Conservation (phyloP, 2,797 vertebrate genomes). For the Melanotaenia maccullochi region DNA sequence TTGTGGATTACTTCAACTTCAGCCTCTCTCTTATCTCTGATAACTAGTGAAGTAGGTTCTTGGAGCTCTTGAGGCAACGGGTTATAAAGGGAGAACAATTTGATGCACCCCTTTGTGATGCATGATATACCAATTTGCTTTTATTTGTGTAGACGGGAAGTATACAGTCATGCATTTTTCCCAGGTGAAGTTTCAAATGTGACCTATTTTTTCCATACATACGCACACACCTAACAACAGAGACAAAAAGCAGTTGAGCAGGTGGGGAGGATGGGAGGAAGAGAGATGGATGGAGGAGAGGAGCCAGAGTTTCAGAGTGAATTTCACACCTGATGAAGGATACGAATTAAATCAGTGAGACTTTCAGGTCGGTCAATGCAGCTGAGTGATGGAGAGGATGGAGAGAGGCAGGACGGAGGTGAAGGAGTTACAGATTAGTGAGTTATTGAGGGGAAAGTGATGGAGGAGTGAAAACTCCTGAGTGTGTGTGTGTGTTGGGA, state of each 20-base stretch:
- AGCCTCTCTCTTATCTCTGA: too few relatives aligned
- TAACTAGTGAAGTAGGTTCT: too few relatives aligned
- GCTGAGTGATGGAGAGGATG: slow-evolving; percentile 39
- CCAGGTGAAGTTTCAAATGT: too few relatives aligned
- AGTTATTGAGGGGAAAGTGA: slow-evolving; percentile 40
- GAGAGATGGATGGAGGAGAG: neutral
- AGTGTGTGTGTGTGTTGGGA: slow-evolving; percentile 17
- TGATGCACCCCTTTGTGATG: too few relatives aligned
- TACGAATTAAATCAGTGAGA: slow-evolving; percentile 57
- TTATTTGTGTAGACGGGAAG: too few relatives aligned
- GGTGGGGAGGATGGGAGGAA: neutral
- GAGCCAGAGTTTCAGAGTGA: slow-evolving; percentile 41
- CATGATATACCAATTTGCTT: too few relatives aligned
- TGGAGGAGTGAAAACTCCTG: slow-evolving; percentile 4
- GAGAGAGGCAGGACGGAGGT: slow-evolving; percentile 39
- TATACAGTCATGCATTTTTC: too few relatives aligned
- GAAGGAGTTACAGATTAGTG: slow-evolving; percentile 47
- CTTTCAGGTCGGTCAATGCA: slow-evolving; percentile 55
- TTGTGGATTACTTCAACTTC: too few relatives aligned
- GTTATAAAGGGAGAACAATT: too few relatives aligned
- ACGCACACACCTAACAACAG: neutral
- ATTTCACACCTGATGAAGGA: slow-evolving; percentile 69
- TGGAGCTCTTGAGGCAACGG: too few relatives aligned
- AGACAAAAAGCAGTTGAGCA: neutral
- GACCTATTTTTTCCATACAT: too few relatives aligned